Evolutionary conservation across 2,888 invertebrate species (phyloP), one percentile per base, ranked within the genome.

Genomic region (Noctua janthina): DNA sequence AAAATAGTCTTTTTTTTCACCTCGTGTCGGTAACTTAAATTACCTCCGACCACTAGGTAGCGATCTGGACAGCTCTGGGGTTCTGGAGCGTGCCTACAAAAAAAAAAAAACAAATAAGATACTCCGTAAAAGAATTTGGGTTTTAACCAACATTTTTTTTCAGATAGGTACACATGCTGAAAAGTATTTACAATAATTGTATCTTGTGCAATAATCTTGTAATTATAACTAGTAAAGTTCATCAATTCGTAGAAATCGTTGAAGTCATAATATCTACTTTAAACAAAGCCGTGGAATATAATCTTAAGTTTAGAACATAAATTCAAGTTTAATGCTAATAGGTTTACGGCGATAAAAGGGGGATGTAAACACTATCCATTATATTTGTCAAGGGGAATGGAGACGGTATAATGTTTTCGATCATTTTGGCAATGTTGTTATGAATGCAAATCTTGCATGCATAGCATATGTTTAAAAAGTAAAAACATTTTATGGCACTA

Each of bases 311-410:
- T 76, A 49, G 70, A 84, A 78, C 75, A 87, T 87, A 89, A 89
- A 91, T 91, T 86, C 67, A 85, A 91, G 87, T 88, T 85, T 83
- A 88, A 91, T 90, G 89, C 84, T 78, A 87, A 90, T 87, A 79
- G 81, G 84, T 82, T 80, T 71, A 71, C 68, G 66, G 82, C 80
- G 86, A 87, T 92, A 93, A 93, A 92, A 91, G 91, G 90, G 62
- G 91, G 85, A 90, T 90, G 91, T 90, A 90, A 89, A 93, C 90
- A 92, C 93, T 92, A 93, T 93, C 91, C 91, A 92, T 94, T 92
- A 92, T 79, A 29, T 78, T 83, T 85, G 90, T 88, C 87, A 87
- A 83, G 66, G 85, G 81, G 84, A 85, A 74, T 49, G 56, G 54
- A 71, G 74, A 81, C 82, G 74, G 79, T 84, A 29, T 77, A 78